phyloP scores from a whole-genome alignment of 2,888 invertebrate species.

The Phrixothrix hirtus region DNA sequence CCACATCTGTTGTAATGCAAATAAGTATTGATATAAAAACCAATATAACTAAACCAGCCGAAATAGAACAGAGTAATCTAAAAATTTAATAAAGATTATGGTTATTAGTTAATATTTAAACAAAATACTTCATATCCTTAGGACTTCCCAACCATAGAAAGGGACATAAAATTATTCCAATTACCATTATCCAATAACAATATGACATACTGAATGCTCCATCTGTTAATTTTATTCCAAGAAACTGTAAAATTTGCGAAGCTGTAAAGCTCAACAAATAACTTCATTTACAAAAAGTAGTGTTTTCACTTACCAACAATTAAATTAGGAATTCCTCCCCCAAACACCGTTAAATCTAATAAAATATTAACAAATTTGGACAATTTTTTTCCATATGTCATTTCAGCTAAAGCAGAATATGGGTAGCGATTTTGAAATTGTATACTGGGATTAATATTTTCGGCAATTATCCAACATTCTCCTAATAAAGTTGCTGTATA shows the following conservation, averaged over 20 bases:
- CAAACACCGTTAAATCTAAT: conserved; percentile 75
- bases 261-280: conserved; percentile 62
- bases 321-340: conserved; percentile 78
- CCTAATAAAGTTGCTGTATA: conserved; percentile 82
- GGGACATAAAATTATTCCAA: conserved; percentile 75
- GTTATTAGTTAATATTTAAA: conserved; percentile 1
- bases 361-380: conserved; percentile 69
- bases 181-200: conserved; percentile 81
- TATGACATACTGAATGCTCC: conserved; percentile 70
- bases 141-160: conserved; percentile 89
- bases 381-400: conserved; percentile 70
- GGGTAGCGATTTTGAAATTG: conserved; percentile 67
- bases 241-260: conserved; percentile 76
- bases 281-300: too few relatives aligned
- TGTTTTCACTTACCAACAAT: conserved; percentile 67
- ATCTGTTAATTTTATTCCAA: conserved; percentile 71
- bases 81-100: conserved; percentile 34
- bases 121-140: conserved; percentile 84
- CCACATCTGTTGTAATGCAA: conserved; percentile 52
- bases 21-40: conserved; percentile 70
- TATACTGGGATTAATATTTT: conserved; percentile 67
- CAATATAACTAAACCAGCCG: conserved; percentile 65
- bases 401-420: conserved; percentile 80
- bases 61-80: conserved; percentile 68
- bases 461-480: conserved; percentile 80